Base-by-base conservation (phyloP, 1,140 invertebrate genomes). In the Drosophila albomicans region DNA sequence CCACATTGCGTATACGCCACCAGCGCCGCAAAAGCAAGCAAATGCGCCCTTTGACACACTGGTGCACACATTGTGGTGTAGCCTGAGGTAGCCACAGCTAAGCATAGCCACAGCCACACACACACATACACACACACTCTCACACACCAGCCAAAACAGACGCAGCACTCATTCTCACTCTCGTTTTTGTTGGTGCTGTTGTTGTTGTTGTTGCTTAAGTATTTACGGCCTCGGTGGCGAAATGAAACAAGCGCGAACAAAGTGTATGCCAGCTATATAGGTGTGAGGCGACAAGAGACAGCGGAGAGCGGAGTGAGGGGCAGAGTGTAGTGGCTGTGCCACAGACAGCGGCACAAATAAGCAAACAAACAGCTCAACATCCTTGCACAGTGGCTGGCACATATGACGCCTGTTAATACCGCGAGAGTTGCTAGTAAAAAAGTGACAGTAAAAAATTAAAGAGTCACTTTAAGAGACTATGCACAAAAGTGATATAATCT, bases 1-100 rank as follows among this genome's bases (percentile, higher is more conserved):
- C 80, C 82, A 79, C 75, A 82, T 81, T 86, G 82, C 82, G 82
- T 86, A 86, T 86, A 81, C 82, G 82, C 82, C 82, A 79, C 67
- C 45, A 59, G 68, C 65, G 65, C 69, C 74, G 71, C 82, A 65
- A 67, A 62, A 71, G 67, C 79, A 70, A 72, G 57, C 75, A 81
- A 87, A 77, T 68, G 63, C 68, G 82, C 84, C 82, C 84, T 82
- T 69, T 63, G 68, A 74, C 76, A 76, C 41, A 54, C 51, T 32
- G 30, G 10, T 35, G 30, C 51, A 54, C n/a, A 54, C 51, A 54
- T 28, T 49, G 48, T 49, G 61, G 32, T 8, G 30, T 64, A 49
- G 32, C 16, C 38, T 16, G 49, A 45, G 41, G 25, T 28, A 46
- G 63, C n/a, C 38, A 8, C 1, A 52, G 41, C 46, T 25, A 58